Base-by-base conservation (phyloP, 2,797 vertebrate genomes). In the Coracias cyanogaster region DNA sequence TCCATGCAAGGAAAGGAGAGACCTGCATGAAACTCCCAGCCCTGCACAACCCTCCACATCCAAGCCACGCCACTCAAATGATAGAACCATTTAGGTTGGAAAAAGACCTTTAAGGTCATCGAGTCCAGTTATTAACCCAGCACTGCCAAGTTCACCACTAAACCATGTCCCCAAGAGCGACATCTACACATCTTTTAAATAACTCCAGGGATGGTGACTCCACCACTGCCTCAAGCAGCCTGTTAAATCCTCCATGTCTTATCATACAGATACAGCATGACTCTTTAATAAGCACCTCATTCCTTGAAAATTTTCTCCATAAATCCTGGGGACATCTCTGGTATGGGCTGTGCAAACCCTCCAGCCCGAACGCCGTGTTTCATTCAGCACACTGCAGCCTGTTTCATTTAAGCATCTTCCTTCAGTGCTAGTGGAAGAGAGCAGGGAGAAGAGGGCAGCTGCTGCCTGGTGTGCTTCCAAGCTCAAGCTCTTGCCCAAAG, bases 21-120 rank as follows among this genome's bases (percentile, higher is more conserved):
- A 41, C 19, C 26, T 57, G 49, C 24, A 9, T 0, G 1, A 78
- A 51, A 20, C 33, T 67, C 37, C 24, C 43, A 52, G 31, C 16
- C 43, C 13, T 1, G 0, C 8, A 8, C 31, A 52, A 33, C 10
- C 7, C 12, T 25, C 26, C 7, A 4, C 12, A 19, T 8, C 20
- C 12, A 41, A 43, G 22, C 37, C 22, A n/a, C 2, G 0, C 9
- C 25, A 4, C 66, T 58, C 51, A 54, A 39, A 18, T 26, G 31
- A 66, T 25, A 46, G 43, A 33, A 33, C 6, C 16, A 9, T 19
- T 66, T 28, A 67, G 17, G n/a, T 26, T 49, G n/a, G 45, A 48
- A 24, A 24, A n/a, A 49, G 43, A 49, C 24, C 65, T 48, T 48
- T 26, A 67, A 35, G 65, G 48, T 35, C n/a, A 35, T 67, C 7